Evolutionary conservation across 2,797 vertebrate species (phyloP).

Genomic region (Sylvia borin): DNA sequence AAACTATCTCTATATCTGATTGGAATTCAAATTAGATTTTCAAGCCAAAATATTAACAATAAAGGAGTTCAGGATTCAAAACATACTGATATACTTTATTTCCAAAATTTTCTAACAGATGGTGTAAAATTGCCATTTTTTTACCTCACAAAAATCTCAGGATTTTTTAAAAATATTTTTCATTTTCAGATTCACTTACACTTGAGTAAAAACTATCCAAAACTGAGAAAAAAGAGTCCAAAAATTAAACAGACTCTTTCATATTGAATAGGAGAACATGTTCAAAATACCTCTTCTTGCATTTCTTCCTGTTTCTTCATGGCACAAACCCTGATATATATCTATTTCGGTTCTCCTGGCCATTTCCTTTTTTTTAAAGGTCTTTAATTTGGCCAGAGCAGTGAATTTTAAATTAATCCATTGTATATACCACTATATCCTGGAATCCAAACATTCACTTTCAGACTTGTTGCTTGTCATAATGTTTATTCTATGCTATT

Average conservation of each 20-base stretch:
- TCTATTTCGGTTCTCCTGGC: not conserved
- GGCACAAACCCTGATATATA: not conserved
- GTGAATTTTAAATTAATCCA: not conserved
- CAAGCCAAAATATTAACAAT: not conserved
- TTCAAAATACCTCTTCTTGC: not conserved
- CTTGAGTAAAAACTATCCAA: not conserved
- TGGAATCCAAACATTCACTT: not conserved
- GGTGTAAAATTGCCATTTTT: not conserved
- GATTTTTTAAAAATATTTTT: not conserved
- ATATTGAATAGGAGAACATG: not conserved
- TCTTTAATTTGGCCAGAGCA: not conserved
- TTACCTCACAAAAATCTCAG: not conserved
- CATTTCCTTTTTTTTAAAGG: not conserved
- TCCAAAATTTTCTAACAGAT: not conserved
- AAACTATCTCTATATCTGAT: not conserved
- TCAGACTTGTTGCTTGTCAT: not conserved
- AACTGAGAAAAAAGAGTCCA: not conserved
- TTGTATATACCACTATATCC: not conserved
- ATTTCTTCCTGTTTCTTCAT: not conserved
- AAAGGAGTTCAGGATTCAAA: not conserved
- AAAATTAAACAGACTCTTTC: not conserved
- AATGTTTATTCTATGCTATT: not conserved
- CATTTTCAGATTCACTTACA: not conserved
- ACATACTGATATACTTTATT: not conserved
- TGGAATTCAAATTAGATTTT: not conserved